Evolutionary conservation across 2,113 vertebrate species (phyloP).

Genomic region (Anoura caudifer): DNA sequence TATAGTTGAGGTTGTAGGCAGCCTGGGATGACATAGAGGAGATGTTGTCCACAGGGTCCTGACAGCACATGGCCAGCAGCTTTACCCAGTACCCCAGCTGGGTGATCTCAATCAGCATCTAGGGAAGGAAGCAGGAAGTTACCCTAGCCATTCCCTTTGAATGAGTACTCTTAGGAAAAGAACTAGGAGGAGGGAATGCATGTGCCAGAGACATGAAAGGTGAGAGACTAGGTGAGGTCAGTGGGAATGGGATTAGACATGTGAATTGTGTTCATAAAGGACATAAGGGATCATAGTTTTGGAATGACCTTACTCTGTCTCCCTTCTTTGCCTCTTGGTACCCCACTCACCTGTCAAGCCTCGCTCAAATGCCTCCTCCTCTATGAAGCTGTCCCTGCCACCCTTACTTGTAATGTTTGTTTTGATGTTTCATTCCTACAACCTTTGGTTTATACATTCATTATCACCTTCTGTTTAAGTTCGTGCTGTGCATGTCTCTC

Average conservation of each 20-base stretch:
- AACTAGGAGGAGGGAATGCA: background rate
- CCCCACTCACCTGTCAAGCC: background rate
- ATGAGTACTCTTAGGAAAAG: background rate
- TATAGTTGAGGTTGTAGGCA: constrained; percentile 44
- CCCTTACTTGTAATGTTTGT: background rate
- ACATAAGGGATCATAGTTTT: background rate
- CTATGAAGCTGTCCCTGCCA: background rate
- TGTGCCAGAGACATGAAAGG: background rate
- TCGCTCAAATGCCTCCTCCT: background rate
- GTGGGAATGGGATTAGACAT: background rate
- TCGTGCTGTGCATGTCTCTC: background rate
- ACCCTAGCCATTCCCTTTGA: background rate
- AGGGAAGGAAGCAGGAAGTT: background rate
- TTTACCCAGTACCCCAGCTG: constrained; percentile 9
- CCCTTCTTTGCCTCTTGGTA: background rate
- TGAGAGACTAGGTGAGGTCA: background rate
- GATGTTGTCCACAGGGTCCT: constrained; percentile 53
- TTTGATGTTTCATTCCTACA: background rate
- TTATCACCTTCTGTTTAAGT: background rate
- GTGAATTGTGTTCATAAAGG: background rate
- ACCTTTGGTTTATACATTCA: background rate
- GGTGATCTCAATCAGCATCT: constrained; percentile 31
- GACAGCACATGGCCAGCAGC: constrained; percentile 48
- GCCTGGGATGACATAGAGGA: constrained; percentile 44
- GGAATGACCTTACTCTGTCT: background rate